These are phyloP conservation scores for Ameiurus melas DNA, from an alignment of 2,113 vertebrate species.

Conservation along the genomic window DNA sequence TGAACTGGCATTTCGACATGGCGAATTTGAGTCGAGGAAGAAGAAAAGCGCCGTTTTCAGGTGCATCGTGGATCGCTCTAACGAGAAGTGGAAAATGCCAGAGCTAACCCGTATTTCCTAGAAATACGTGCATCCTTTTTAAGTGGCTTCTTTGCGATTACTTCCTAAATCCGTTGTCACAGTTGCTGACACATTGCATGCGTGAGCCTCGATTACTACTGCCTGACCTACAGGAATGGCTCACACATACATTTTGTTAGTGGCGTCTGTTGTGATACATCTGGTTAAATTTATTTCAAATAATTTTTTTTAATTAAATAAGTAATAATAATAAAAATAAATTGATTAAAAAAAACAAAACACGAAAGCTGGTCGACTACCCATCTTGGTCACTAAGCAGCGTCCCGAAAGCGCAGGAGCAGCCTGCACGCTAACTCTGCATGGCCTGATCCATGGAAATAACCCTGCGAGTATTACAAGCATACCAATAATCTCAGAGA, in stretches of 20 bases:
- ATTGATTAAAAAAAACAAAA: neutral
- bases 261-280: neutral
- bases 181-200: neutral
- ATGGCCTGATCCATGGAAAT: neutral
- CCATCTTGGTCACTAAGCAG: too few species aligned
- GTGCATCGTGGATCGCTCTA: neutral
- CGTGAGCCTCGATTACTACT: neutral
- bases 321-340: too few species aligned
- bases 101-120: too few species aligned
- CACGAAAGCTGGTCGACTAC: neutral
- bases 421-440: neutral
- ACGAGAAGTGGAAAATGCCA: neutral
- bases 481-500: neutral
- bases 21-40: neutral
- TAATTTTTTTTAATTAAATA: too few species aligned
- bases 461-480: neutral
- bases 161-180: neutral
- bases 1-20: neutral
- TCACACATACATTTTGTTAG: neutral
- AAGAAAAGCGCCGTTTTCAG: neutral
- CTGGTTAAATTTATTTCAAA: neutral
- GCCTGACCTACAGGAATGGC: neutral
- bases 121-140: neutral
- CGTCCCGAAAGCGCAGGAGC: neutral
- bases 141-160: neutral